These are phyloP conservation scores for Hemithea aestivaria DNA, from an alignment of 2,888 invertebrate species.

Conservation along the genomic window DNA sequence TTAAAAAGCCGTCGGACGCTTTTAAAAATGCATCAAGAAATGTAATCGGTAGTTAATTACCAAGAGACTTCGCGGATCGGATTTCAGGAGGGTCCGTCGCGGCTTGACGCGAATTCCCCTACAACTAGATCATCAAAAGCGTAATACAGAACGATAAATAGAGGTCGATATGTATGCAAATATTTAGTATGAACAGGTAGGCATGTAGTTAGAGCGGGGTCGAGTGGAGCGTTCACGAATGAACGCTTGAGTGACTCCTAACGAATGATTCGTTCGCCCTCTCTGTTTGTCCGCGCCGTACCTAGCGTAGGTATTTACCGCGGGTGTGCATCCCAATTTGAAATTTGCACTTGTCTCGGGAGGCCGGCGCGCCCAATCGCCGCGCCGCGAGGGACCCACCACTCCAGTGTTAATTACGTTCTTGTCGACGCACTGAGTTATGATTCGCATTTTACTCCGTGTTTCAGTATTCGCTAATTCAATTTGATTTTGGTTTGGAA, in stretches of 20 bases:
- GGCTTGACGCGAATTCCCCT: conserved; percentile 29
- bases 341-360: conserved; percentile 57
- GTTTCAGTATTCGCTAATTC: conserved; percentile 37
- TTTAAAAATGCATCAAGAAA: conserved; percentile 79
- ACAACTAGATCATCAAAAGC: conserved; percentile 33
- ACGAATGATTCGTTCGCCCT: conserved; percentile 59
- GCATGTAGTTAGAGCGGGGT: conserved; percentile 38
- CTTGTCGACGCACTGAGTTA: conserved; percentile 54
- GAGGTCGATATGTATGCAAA: conserved; percentile 70
- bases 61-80: conserved; percentile 71
- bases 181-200: conserved; percentile 68
- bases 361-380: conserved; percentile 49
- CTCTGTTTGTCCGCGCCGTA: conserved; percentile 36
- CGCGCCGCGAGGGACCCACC: conserved; percentile 34
- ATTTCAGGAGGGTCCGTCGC: conserved; percentile 54
- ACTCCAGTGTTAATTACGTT: conserved; percentile 66
- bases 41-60: conserved; percentile 78
- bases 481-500: conserved; percentile 27
- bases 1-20: conserved; percentile 77
- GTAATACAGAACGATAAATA: conserved; percentile 27
- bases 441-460: conserved; percentile 46
- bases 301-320: conserved; percentile 46
- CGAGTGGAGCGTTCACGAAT: conserved; percentile 64
- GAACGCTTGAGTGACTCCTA: conserved; percentile 71
- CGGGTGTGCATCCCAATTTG: conserved; percentile 59